These are phyloP conservation scores for Eupithecia tripunctaria DNA, from an alignment of 2,888 invertebrate genomes.

Conservation along the genomic window DNA sequence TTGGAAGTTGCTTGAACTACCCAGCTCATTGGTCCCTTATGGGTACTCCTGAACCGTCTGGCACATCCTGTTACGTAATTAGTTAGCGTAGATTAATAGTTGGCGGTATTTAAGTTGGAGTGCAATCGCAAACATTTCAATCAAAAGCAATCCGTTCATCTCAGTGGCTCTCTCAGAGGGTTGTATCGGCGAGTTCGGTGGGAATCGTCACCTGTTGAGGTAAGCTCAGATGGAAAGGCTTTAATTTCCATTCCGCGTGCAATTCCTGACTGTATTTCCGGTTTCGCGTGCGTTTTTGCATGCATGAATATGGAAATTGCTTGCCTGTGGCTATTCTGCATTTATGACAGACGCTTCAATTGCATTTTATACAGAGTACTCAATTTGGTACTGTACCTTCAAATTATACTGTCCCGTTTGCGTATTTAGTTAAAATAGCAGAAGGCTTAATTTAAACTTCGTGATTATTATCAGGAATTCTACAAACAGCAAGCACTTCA, in stretches of 20 bases:
- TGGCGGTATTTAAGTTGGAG: background rate
- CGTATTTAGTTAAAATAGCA: background rate
- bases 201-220: slow-evolving; percentile 34
- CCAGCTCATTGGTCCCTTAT: background rate
- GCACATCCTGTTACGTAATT: background rate
- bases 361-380: slow-evolving; percentile 6
- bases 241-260: slow-evolving; percentile 27
- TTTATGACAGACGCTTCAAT: background rate
- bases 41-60: background rate
- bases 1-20: background rate
- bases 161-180: slow-evolving; percentile 6
- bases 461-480: background rate
- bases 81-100: background rate
- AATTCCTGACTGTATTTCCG: slow-evolving; percentile 23
- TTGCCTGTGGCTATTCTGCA: slow-evolving; percentile 11
- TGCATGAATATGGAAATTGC: slow-evolving; percentile 28
- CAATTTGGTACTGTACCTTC: background rate
- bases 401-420: background rate
- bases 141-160: background rate
- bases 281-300: slow-evolving; percentile 22
- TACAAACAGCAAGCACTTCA: slow-evolving; percentile 11
- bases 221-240: slow-evolving; percentile 19
- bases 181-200: slow-evolving; percentile 17
- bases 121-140: background rate
- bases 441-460: background rate